These are phyloP conservation scores for Leucoraja erinaceus DNA, from an alignment of 2,113 vertebrate species.

Conservation along the genomic window DNA sequence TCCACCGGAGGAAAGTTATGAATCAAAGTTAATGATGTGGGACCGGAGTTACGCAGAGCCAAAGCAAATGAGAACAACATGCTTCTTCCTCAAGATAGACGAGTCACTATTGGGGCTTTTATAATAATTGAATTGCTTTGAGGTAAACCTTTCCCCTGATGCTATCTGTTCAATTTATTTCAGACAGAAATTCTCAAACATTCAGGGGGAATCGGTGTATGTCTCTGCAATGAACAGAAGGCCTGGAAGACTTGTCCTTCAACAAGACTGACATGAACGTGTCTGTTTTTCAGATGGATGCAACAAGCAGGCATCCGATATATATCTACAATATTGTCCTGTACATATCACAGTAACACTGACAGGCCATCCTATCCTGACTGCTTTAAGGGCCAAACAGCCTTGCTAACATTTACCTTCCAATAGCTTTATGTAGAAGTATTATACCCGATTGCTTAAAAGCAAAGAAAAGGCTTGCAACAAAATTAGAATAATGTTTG, in stretches of 20 bases:
- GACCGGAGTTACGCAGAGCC: background rate
- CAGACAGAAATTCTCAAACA: background rate
- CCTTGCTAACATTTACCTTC: background rate
- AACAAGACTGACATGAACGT: too few relatives aligned
- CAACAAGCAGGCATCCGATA: background rate
- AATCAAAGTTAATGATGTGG: background rate
- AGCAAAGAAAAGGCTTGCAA: background rate
- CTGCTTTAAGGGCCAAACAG: background rate
- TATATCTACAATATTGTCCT: background rate
- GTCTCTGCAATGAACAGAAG: background rate
- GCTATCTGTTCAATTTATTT: background rate
- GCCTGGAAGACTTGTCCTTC: background rate
- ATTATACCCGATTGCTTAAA: background rate
- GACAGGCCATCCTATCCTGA: background rate
- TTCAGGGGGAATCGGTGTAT: background rate
- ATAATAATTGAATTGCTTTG: background rate
- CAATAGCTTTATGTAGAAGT: background rate
- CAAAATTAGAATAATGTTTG: background rate
- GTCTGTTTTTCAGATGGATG: too few relatives aligned
- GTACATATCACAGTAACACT: background rate
- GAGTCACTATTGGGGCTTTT: background rate
- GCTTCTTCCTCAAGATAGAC: background rate
- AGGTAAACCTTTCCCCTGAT: background rate
- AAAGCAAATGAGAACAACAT: background rate
- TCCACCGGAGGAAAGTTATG: background rate